Base-by-base conservation (phyloP, 53 echinoderm and acorn worm genomes). In the Pentamera pediparva region DNA sequence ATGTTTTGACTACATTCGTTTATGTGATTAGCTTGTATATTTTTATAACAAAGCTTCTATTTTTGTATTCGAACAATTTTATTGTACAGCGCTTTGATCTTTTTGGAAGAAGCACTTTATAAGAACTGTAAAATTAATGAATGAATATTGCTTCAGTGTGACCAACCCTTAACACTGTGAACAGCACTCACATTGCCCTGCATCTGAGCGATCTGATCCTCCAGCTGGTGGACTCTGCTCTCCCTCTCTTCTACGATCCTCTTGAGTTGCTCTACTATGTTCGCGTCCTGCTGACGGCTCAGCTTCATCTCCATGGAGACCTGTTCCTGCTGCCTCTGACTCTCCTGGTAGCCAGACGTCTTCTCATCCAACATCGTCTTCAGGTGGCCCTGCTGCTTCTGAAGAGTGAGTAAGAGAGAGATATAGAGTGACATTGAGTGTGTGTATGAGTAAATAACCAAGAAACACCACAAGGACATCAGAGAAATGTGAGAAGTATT, bases 331-430 rank as follows among this genome's bases (percentile, higher is more conserved):
- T 78, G 65, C 41, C 34, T 76, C 49, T 73, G 69, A 13, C 28
- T 55, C 18, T 91, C 80, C 58, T 91, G 52, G 28, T 77, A 73
- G 18, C 65, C 57, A 34, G 59, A 76, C 24, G 80, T 74, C 18
- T 59, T 78, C 37, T 86, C 83, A 24, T 88, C 86, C 52, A 91
- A 60, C 17, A 89, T 69, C 56, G 85, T 79, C 70, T 96, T 91
- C 61, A 96, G 53, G 26, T 91, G 91, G 45, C 69, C 62, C 63
- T 96, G 98, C 61, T 96, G 98, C 39, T 78, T 81, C 89, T 93
- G 76, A 38, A 40, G 7, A 24, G 18, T 15, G 3, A 61, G 35
- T 4, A 6, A 32, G n/a, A 30, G n/a, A n/a, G n/a, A n/a, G n/a
- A n/a, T n/a, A n/a, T n/a, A n/a, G n/a, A n/a, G n/a, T n/a, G n/a